Percentiles rank a stretch among this genome's conserved stretches.
phyloP scores from a whole-genome alignment of 1,140 invertebrate species.

The Papilio polytes region DNA sequence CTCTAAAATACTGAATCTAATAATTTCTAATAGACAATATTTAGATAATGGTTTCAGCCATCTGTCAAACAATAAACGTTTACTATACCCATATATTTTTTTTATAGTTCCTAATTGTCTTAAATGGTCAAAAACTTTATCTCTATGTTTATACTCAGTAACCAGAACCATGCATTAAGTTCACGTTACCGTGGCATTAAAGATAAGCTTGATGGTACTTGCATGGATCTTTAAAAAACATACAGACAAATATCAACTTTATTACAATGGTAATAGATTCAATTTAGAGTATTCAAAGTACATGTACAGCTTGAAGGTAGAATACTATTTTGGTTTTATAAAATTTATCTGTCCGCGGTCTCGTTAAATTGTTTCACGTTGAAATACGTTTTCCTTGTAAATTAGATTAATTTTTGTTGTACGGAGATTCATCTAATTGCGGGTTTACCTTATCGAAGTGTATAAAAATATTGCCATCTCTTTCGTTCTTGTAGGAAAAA shows the following conservation, averaged over 20 bases:
- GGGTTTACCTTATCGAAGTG: too few species aligned
- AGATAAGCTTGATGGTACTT: conserved; percentile 5
- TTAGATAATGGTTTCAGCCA: too few species aligned
- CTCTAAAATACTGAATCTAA: too few species aligned
- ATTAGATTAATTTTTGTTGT: not conserved
- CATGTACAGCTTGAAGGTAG: not conserved
- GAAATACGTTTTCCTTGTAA: not conserved
- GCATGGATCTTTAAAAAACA: not conserved
- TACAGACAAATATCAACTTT: not conserved
- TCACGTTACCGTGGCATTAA: conserved; percentile 10
- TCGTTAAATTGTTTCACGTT: not conserved
- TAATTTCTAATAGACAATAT: too few species aligned
- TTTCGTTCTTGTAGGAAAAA: too few species aligned
- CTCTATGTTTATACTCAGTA: not conserved
- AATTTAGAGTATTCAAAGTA: not conserved
- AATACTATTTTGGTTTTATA: conserved; percentile 15
- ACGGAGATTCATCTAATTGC: not conserved
- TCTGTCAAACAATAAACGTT: not conserved
- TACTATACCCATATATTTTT: not conserved
- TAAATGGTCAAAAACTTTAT: not conserved
- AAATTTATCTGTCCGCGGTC: conserved; percentile 14
- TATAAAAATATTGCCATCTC: not conserved
- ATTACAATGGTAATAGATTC: not conserved
- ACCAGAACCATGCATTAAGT: not conserved
- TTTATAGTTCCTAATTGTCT: conserved; percentile 9